A percentile compares a stretch with the other conserved stretches of the same genome.
These are phyloP conservation scores for Oxyscelio sp. DNA, from an alignment of 2,888 invertebrate genomes.

Conservation along the genomic window DNA sequence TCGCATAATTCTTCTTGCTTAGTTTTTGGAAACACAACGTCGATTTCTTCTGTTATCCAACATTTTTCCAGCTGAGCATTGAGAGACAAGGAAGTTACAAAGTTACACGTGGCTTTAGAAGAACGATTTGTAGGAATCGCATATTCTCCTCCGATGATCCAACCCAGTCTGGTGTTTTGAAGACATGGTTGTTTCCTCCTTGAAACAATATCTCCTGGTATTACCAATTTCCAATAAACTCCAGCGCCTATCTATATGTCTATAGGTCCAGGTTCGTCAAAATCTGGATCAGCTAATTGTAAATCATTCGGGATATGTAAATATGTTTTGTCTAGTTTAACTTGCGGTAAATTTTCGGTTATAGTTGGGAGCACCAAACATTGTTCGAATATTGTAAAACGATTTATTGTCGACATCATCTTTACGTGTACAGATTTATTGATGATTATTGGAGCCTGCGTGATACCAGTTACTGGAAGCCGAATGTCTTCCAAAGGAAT, in stretches of 20 bases:
- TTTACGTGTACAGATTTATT: constrained; percentile 1
- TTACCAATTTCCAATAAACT: background rate
- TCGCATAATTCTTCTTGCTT: constrained; percentile 9
- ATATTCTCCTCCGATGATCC: background rate
- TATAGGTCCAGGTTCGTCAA: constrained; percentile 7
- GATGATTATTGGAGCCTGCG: background rate
- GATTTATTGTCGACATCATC: background rate
- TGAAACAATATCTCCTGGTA: background rate
- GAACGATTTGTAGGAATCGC: background rate
- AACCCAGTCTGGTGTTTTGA: background rate
- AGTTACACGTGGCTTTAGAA: background rate
- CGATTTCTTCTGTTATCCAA: background rate
- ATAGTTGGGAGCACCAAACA: constrained; percentile 1
- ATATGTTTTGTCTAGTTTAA: background rate
- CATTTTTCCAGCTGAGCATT: constrained; percentile 36
- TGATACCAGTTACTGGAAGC: background rate
- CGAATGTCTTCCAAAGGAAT: background rate
- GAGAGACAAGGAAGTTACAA: background rate
- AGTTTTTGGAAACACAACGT: background rate
- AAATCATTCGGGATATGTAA: background rate
- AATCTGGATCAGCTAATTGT: constrained; percentile 16
- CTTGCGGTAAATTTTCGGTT: constrained; percentile 5
- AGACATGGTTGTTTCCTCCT: background rate
- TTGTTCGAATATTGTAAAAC: background rate
- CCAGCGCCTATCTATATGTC: background rate